Base-by-base conservation (phyloP, 92 coral and sea anemone species). In the Muricea muricata region DNA sequence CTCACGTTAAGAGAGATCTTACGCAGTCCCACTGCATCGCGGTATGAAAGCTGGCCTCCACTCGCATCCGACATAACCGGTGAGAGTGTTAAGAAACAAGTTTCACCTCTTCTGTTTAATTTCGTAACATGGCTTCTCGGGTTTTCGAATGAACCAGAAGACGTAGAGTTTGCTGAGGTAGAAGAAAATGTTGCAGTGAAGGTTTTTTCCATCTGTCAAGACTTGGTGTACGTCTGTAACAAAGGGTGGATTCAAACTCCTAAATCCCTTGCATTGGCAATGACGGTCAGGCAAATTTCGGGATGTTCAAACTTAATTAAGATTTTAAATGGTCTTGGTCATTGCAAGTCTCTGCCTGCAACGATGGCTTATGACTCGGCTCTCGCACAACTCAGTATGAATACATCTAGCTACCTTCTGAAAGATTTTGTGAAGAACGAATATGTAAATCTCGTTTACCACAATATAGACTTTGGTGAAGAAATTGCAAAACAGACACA, bases 11-110 rank as follows among this genome's bases (percentile, higher is more conserved):
- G 68, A 52, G 37, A 52, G 13, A 42, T 34, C 70, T 31, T 84
- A 17, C 81, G 48, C 21, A 25, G 60, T 9, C 37, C 34, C 30
- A 31, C 37, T 8, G 29, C 47, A 14, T 24, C 83, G 25, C 74
- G 82, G 88, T 84, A 84, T 65, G 83, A 84, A 41, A 73, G 48
- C 57, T 84, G 88, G 75, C 88, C 83, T 71, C 82, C 82, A 84
- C 82, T 84, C 67, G 77, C 87, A 21, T 72, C 82, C 17, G 82
- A n/a, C n/a, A n/a, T n/a, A n/a, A n/a, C n/a, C n/a, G n/a, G n/a
- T n/a, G n/a, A n/a, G n/a, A n/a, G n/a, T 35, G 82, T 84, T 74
- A 84, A 33, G 40, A 84, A 60, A 71, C n/a, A 73, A 47, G 88
- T 84, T 28, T 56, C 83, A 52, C 88, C 88, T 75, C 35, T 33